phyloP scores from a whole-genome alignment of 92 coral and sea anemone species.

The Isaurus tuberculatus region DNA sequence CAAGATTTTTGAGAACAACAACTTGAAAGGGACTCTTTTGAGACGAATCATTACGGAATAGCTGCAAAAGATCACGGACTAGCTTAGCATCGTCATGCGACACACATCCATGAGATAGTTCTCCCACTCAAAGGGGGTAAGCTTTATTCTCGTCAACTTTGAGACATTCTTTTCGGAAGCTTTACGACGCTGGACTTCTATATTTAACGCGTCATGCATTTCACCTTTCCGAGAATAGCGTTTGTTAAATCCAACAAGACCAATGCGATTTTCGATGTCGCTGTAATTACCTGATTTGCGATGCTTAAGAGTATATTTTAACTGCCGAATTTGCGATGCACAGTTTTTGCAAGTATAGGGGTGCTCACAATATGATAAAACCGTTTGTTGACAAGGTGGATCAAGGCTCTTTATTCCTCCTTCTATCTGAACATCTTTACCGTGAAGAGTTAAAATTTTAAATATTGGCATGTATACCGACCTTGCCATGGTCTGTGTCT shows the following conservation, averaged over 20 bases:
- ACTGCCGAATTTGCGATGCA: slow-evolving; percentile 1
- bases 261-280: slow-evolving; percentile 3
- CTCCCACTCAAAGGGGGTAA: slow-evolving; percentile 32
- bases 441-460: not conserved
- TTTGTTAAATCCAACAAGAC: slow-evolving; percentile 41
- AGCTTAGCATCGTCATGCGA: slow-evolving; percentile 46
- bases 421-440: not conserved
- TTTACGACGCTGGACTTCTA: slow-evolving; percentile 30
- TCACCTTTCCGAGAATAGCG: slow-evolving; percentile 38
- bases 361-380: not conserved
- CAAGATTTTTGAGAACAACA: slow-evolving; percentile 51
- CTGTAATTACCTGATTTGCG: not conserved
- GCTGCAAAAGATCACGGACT: slow-evolving; percentile 38
- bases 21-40: slow-evolving; percentile 54
- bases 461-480: not conserved
- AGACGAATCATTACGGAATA: slow-evolving; percentile 31
- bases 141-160: slow-evolving; percentile 27
- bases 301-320: slow-evolving; percentile 3
- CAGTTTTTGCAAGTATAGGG: slow-evolving; percentile 17
- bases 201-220: slow-evolving; percentile 15
- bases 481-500: not conserved
- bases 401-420: slow-evolving; percentile 14
- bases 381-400: slow-evolving; percentile 11
- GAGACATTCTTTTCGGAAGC: slow-evolving; percentile 20
- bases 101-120: slow-evolving; percentile 5